A percentile compares a stretch with the other conserved stretches of the same genome.
phyloP scores from a whole-genome alignment of 2,888 invertebrate genomes.

The Sialis lutaria region DNA sequence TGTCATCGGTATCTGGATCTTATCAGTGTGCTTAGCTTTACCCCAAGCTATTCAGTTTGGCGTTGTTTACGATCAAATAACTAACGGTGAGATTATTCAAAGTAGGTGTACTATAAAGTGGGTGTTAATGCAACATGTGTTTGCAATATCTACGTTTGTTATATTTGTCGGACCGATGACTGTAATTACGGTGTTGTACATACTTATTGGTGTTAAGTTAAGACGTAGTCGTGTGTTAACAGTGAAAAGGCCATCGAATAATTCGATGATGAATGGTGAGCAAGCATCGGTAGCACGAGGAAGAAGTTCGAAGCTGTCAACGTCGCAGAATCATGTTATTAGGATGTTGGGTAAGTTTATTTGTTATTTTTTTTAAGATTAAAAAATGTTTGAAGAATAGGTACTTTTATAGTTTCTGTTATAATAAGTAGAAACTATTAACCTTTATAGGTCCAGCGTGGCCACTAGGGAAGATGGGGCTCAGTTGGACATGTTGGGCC shows the following conservation, averaged over 20 bases:
- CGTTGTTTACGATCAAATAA: slow-evolving; percentile 20
- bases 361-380: too few relatives aligned
- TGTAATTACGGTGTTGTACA: slow-evolving; percentile 65
- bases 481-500: too few relatives aligned
- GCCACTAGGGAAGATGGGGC: too few relatives aligned
- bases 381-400: too few relatives aligned
- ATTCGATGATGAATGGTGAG: neutral
- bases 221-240: slow-evolving; percentile 39
- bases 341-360: slow-evolving; percentile 29
- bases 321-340: slow-evolving; percentile 25
- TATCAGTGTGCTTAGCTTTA: slow-evolving; percentile 53
- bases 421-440: too few relatives aligned
- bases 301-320: slow-evolving; percentile 15
- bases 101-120: slow-evolving; percentile 29
- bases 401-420: too few relatives aligned
- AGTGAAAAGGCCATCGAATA: slow-evolving; percentile 2
- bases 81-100: slow-evolving; percentile 18
- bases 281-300: slow-evolving; percentile 6
- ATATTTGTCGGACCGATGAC: slow-evolving; percentile 82
- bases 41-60: slow-evolving; percentile 46
- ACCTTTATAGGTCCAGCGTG: too few relatives aligned
- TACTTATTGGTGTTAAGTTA: slow-evolving; percentile 55
- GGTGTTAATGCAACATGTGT: slow-evolving; percentile 45
- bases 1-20: slow-evolving; percentile 65
- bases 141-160: slow-evolving; percentile 62